Percentiles rank a stretch among this genome's conserved stretches.
Evolutionary conservation across 2,888 invertebrate genomes (phyloP).

Genomic region (Hylaea fasciaria): DNA sequence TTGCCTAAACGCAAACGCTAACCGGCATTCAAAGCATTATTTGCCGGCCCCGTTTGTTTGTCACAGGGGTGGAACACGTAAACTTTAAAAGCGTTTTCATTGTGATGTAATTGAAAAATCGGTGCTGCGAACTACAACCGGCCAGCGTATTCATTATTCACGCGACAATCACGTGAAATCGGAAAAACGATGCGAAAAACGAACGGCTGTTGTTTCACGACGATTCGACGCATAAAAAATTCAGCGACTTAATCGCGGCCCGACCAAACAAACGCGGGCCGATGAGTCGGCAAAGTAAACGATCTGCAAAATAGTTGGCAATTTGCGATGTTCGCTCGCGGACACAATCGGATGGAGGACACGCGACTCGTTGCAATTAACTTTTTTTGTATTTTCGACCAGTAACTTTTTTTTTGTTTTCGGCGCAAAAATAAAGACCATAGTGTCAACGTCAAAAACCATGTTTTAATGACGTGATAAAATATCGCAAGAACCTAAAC

Average conservation of each 20-base stretch:
- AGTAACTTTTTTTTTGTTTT: not conserved
- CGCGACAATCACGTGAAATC: slow-evolving; percentile 77
- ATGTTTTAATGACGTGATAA: too few relatives aligned
- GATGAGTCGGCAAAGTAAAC: slow-evolving; percentile 62
- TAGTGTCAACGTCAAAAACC: too few relatives aligned
- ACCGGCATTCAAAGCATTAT: slow-evolving; percentile 20
- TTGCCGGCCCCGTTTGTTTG: slow-evolving; percentile 32
- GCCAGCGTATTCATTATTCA: slow-evolving; percentile 73
- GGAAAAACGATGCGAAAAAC: slow-evolving; percentile 80
- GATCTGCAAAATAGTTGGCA: slow-evolving; percentile 67
- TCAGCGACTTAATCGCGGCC: slow-evolving; percentile 76
- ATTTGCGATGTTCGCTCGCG: slow-evolving; percentile 59
- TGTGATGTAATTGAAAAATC: slow-evolving; percentile 83
- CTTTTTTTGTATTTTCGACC: slow-evolving; percentile 23
- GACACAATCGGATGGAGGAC: slow-evolving; percentile 40
- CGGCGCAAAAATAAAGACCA: too few relatives aligned
- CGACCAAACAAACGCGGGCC: slow-evolving; percentile 69
- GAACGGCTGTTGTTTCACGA: slow-evolving; percentile 72
- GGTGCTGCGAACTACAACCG: slow-evolving; percentile 65
- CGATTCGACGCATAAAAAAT: slow-evolving; percentile 75
- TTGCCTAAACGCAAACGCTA: slow-evolving; percentile 14
- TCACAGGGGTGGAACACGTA: slow-evolving; percentile 36
- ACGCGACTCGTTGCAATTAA: slow-evolving; percentile 26
- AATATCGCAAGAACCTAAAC: too few relatives aligned
- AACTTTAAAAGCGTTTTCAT: slow-evolving; percentile 60